A percentile compares a stretch with the other conserved stretches of the same genome.
Conservation (phyloP, 2,888 invertebrate genomes). For the Heteropelma amictum region DNA sequence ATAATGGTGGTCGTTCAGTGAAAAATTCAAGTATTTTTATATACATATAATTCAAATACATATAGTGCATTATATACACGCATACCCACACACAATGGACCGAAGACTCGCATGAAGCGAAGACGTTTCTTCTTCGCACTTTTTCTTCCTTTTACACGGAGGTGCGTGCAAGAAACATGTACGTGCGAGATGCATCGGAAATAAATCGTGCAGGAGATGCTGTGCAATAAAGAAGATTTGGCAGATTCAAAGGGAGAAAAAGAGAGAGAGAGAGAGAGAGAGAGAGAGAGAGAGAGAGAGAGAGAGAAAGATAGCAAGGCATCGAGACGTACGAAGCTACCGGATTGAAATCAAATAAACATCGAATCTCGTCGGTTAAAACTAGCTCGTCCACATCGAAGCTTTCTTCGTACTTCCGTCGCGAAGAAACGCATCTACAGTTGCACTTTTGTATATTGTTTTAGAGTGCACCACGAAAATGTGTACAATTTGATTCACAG, state of each 20-base stretch:
- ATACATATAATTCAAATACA: slow-evolving; percentile 6
- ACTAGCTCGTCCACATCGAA: slow-evolving; percentile 3
- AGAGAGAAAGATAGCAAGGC: slow-evolving; percentile 17
- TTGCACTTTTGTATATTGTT: slow-evolving; percentile 53
- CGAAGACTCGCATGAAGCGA: slow-evolving; percentile 30
- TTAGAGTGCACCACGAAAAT: slow-evolving; percentile 38
- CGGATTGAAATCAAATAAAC: slow-evolving; percentile 56
- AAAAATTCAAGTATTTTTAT: too few species aligned
- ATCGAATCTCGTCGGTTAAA: slow-evolving; percentile 36
- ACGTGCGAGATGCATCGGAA: slow-evolving; percentile 35
- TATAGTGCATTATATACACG: slow-evolving; percentile 9
- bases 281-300: neutral
- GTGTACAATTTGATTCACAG: slow-evolving; percentile 36
- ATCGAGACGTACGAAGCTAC: slow-evolving; percentile 20
- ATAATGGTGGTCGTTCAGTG: slow-evolving; percentile 62
- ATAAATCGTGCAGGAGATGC: slow-evolving; percentile 30
- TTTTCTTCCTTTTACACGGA: slow-evolving; percentile 10
- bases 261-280: slow-evolving; percentile 11
- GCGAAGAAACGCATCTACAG: slow-evolving; percentile 42
- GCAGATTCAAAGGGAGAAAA: too few species aligned
- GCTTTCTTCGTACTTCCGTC: slow-evolving; percentile 54
- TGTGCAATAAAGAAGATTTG: slow-evolving; percentile 6
- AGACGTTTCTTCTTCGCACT: slow-evolving; percentile 35
- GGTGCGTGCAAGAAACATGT: slow-evolving; percentile 26
- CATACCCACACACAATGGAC: neutral